Base-by-base conservation (phyloP, 2,797 vertebrate species). In the Catostomus latipinnis region DNA sequence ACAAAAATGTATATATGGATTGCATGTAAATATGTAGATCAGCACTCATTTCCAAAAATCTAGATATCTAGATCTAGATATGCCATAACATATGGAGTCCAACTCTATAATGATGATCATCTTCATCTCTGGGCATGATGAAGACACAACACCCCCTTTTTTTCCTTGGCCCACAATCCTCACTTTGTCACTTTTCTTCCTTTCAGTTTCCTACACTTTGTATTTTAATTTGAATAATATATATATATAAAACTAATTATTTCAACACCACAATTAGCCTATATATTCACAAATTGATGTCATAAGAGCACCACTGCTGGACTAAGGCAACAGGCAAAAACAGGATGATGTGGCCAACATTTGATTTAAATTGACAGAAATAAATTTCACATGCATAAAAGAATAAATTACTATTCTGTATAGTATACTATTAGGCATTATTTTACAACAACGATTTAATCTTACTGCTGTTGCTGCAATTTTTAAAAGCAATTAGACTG, bases 301-400 rank as follows among this genome's bases (percentile, higher is more conserved):
- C 14, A 73, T 61, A 65, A 65, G 10, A 75, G 43, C 11, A 48
- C 67, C 8, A 49, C 11, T 8, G 13, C 48, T 60, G 46, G 60
- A 69, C 13, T 43, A 54, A 6, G 6, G 65, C 8, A 68, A n/a
- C 54, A 56, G 43, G 43, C 34, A 18, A n/a, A 16, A 54, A 54
- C 34, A 12, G 9, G n/a, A 54, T 74, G 72, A 76, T 6, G 11
- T 67, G 62, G 52, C 43, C 8, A 48, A 52, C 43, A 43, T 48
- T 63, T 2, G 74, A 14, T 16, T 11, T 57, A 1, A 3, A 53
- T 53, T 58, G 58, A 18, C 34, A 48, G 16, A 63, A 74, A 74
- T 50, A 43, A 58, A 58, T 52, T 68, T 12, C 45, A 58, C 48
- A 58, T 68, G 45, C 11, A 68, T 57, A 76, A 67, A 76, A 67